These are phyloP conservation scores for Telmatherina bonti DNA, from an alignment of 2,797 vertebrate species.

Conservation along the genomic window DNA sequence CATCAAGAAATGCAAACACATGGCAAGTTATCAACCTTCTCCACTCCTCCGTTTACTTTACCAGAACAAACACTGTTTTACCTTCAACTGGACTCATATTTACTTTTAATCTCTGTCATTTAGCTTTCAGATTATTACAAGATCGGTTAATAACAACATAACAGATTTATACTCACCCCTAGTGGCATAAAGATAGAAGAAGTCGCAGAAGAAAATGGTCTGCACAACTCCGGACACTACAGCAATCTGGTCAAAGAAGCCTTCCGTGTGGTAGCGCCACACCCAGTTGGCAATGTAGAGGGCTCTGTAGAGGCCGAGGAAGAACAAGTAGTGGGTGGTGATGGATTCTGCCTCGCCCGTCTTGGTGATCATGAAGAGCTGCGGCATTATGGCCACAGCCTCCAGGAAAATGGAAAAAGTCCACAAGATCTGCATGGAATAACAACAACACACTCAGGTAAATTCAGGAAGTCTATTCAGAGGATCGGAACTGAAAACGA, in stretches of 20 bases:
- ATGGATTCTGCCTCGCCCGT: slow-evolving; percentile 96
- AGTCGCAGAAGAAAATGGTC: slow-evolving; percentile 98
- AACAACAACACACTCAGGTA: rapidly evolving
- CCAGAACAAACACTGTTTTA: neutral
- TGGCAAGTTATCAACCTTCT: neutral
- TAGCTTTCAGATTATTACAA: neutral
- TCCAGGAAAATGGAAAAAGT: slow-evolving; percentile 98
- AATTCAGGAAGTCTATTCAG: neutral
- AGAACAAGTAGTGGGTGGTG: slow-evolving; percentile 96
- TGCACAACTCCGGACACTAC: slow-evolving; percentile 95
- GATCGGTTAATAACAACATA: neutral
- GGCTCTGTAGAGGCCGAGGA: slow-evolving; percentile 92
- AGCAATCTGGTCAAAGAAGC: slow-evolving; percentile 93
- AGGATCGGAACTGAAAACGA: neutral
- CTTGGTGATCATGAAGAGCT: slow-evolving; percentile 98
- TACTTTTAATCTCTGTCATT: neutral
- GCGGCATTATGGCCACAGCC: slow-evolving; percentile 94
- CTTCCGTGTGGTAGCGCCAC: slow-evolving; percentile 93
- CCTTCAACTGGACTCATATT: neutral
- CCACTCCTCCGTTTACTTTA: neutral
- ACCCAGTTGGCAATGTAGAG: slow-evolving; percentile 97
- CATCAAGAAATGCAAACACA: neutral
- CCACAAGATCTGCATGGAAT: slow-evolving; percentile 89
- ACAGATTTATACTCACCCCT: slow-evolving; percentile 84
- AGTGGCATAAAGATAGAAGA: slow-evolving; percentile 96